These are phyloP conservation scores for Holocentrus rufus DNA, from an alignment of 2,797 vertebrate genomes.

Conservation along the genomic window DNA sequence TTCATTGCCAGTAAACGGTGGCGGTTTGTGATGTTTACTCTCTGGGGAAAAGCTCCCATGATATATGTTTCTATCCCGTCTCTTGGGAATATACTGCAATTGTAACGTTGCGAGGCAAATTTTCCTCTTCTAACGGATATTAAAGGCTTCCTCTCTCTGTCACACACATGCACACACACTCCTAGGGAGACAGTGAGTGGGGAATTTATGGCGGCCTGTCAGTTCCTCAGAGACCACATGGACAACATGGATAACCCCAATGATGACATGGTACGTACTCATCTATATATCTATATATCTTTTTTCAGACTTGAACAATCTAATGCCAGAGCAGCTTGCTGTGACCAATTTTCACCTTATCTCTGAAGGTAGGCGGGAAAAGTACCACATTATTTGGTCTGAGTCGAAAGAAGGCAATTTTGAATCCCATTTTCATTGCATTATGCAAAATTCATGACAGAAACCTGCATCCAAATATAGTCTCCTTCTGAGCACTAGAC, in stretches of 20 bases:
- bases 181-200: constrained; percentile 82
- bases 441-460: neutral
- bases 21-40: constrained; percentile 4
- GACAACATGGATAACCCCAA: constrained; percentile 85
- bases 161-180: neutral
- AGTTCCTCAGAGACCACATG: constrained; percentile 87
- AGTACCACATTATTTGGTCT: too few relatives aligned
- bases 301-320: neutral
- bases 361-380: too few relatives aligned
- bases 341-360: too few relatives aligned
- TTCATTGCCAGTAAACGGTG: constrained; percentile 2
- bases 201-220: constrained; percentile 88
- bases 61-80: constrained; percentile 12
- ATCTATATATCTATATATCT: neutral
- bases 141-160: neutral
- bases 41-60: neutral
- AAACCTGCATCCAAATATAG: neutral
- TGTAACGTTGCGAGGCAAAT: neutral
- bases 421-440: neutral
- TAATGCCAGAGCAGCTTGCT: too few relatives aligned
- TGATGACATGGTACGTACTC: constrained; percentile 76
- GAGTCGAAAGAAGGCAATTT: too few relatives aligned
- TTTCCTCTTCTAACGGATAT: neutral
- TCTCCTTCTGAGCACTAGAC: too few relatives aligned
- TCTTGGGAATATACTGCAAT: neutral